phyloP scores from a whole-genome alignment of 2,113 vertebrate genomes.

The Zootoca vivipara region DNA sequence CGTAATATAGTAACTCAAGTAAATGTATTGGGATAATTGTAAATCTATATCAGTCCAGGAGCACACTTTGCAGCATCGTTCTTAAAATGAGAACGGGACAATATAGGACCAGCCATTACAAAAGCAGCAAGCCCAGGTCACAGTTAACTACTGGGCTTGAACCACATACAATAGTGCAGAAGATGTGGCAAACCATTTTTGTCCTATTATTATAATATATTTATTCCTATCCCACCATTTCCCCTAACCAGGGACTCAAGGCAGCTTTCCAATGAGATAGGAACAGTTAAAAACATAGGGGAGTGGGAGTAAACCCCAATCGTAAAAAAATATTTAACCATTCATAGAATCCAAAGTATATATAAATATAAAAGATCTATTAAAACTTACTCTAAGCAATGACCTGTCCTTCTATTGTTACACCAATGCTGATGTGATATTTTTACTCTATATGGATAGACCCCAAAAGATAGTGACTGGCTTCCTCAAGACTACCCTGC shows the following conservation, averaged over 20 bases:
- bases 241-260: not conserved
- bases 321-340: too few species aligned
- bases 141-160: not conserved
- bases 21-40: conserved; percentile 15
- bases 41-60: conserved; percentile 4
- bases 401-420: not conserved
- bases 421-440: not conserved
- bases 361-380: too few species aligned
- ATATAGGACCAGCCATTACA: not conserved
- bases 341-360: too few species aligned
- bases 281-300: not conserved
- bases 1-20: conserved; percentile 13
- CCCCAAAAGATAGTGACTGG: not conserved
- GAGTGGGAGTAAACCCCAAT: too few species aligned
- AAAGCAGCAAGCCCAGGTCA: not conserved
- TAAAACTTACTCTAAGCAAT: not conserved
- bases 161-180: not conserved
- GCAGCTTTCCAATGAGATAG: not conserved
- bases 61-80: not conserved
- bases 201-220: too few species aligned
- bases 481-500: not conserved
- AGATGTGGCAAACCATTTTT: too few species aligned
- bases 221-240: not conserved
- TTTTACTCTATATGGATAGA: not conserved
- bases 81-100: conserved; percentile 17